Base-by-base conservation (phyloP, 2,113 vertebrate species). In the Psittacus erithacus region DNA sequence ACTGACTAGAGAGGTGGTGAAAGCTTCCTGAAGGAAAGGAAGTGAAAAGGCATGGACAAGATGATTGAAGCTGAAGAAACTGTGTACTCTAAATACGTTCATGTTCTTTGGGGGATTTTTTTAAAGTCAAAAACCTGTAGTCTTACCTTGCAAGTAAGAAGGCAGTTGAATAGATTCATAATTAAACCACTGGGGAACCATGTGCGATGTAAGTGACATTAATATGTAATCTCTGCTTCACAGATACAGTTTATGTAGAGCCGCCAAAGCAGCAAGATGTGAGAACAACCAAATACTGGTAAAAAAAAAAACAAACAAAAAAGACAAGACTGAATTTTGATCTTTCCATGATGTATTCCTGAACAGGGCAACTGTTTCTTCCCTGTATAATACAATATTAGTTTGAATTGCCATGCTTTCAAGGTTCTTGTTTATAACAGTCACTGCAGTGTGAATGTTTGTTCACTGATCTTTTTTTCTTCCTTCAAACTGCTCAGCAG, bases 181-280 rank as follows among this genome's bases (percentile, higher is more conserved):
- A 43, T 50, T 79, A 19, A 38, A 73, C 9, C 19, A 17, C 19
- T 43, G 23, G 43, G 57, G 52, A 86, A n/a, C 12, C 9, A 6
- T 43, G 43, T 83, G 44, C 49, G 53, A 13, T 11, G 3, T 28
- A 62, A 94, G 52, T 81, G 63, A 22, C 43, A 74, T 76, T 96
- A 92, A 88, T 39, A 24, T 6, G 5, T 82, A 28, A 84, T 82
- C 93, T 89, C 71, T 98, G 8, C 81, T 96, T 98, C 97, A 76
- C 97, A 99, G 99, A 99, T 99, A 98, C 99, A 99, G 97, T 99
- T 99, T 96, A 99, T 99, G 99, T 99, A 99, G 97, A 97, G 86
- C 96, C 94, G 91, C 98, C 96, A 97, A 97, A 96, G 98, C 98
- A 97, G 96, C 97, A 97, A 98, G 98, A 98, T 96, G 87, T 87